Base-by-base conservation (phyloP, 2,113 vertebrate species). In the Ctenodactylus gundi region DNA sequence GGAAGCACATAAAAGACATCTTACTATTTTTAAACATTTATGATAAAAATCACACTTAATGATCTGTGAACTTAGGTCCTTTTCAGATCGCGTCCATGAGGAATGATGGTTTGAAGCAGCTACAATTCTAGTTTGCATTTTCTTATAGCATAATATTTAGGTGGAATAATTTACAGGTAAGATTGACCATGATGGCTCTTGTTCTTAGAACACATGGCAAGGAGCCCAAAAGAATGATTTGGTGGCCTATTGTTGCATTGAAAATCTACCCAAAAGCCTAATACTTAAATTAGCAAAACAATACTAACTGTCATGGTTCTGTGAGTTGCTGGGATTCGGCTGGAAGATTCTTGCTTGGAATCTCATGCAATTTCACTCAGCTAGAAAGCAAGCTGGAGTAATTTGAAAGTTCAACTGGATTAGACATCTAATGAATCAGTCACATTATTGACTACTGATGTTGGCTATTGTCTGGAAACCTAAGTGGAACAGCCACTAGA, bases 21-120 rank as follows among this genome's bases (percentile, higher is more conserved):
- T 41, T 31, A 58, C 82, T 60, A 64, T 55, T 82, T 88, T 97
- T 23, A 83, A 86, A 86, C 78, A 75, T 72, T 91, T 93, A 62
- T 94, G 78, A 7, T 55, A 21, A 65, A 84, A 88, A 78, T 67
- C 23, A 55, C 55, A 55, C 4, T 68, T 77, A 95, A 77, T 85
- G 44, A 91, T 55, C 49, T 67, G 9, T 65, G 67, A 85, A 81
- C 9, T 17, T 85, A 36, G 23, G 76, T 53, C 39, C 55, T 60
- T 14, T 23, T 31, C n/a, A 94, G 31, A 65, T 85, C 51, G 25
- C 44, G 27, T n/a, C 49, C 41, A 53, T 81, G 39, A 76, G 55
- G 60, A 93, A 44, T 41, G 60, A 58, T 76, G 53, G n/a, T 88
- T 64, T 70, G 51, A 83, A 92, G 60, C 20, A 65, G 23, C 23